Conservation (phyloP, 2,113 vertebrate genomes). For the Dipodomys stephensi region DNA sequence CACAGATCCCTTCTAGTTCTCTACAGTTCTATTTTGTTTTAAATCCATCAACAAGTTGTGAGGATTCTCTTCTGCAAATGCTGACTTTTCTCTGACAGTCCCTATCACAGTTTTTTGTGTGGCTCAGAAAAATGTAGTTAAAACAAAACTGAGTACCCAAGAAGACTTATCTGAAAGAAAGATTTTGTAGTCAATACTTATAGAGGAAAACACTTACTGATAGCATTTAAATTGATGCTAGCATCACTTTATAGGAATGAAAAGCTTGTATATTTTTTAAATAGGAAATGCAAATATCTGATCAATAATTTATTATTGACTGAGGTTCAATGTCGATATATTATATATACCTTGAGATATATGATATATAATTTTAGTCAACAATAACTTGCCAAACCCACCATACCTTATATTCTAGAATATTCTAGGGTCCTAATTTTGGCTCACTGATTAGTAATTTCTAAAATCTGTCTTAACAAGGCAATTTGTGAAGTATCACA, state of each 20-base stretch:
- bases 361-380: slow-evolving; percentile 61
- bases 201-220: background rate
- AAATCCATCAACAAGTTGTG: background rate
- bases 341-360: background rate
- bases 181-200: slow-evolving; percentile 32
- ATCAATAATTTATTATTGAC: slow-evolving; percentile 59
- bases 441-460: slow-evolving; percentile 81
- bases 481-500: slow-evolving; percentile 77
- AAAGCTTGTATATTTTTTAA: slow-evolving; percentile 41
- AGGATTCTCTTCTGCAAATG: background rate
- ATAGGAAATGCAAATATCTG: slow-evolving; percentile 59
- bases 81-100: background rate
- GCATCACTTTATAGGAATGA: slow-evolving; percentile 54
- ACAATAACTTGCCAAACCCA: slow-evolving; percentile 57
- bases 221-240: slow-evolving; percentile 24
- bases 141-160: background rate
- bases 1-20: background rate
- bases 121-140: background rate
- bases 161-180: slow-evolving; percentile 26
- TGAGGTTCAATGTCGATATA: slow-evolving; percentile 56
- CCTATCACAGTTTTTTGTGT: background rate
- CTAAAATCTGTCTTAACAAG: slow-evolving; percentile 79
- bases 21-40: background rate
- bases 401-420: slow-evolving; percentile 60
- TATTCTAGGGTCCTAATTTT: slow-evolving; percentile 62